Evolutionary conservation across 2,888 invertebrate genomes (phyloP).

Genomic region (Anoplius nigerrimus): DNA sequence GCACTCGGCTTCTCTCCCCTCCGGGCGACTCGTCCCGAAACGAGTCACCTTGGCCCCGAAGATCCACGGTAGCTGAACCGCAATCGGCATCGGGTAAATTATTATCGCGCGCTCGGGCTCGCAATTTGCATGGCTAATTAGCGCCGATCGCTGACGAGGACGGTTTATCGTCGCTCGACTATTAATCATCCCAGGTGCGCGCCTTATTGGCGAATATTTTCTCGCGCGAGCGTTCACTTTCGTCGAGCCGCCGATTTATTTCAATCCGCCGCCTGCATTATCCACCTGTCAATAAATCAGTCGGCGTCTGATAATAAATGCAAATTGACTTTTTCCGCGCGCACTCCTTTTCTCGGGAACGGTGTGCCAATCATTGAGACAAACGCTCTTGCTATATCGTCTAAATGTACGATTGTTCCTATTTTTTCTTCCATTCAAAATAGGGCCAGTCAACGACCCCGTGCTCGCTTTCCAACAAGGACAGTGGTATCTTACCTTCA

Average conservation of each 20-base stretch:
- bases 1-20: background rate
- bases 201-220: slow-evolving; percentile 9
- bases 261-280: slow-evolving; percentile 20
- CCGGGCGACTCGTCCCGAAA: no score
- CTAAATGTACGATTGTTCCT: no score
- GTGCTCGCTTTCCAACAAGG: no score
- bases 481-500: no score
- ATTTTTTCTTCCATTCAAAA: no score
- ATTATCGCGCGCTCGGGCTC: slow-evolving; percentile 24
- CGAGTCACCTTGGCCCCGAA: slow-evolving; percentile 9
- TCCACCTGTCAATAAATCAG: slow-evolving; percentile 27
- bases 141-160: slow-evolving; percentile 19
- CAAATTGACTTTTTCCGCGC: no score
- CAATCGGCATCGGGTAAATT: slow-evolving; percentile 21
- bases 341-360: background rate
- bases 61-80: background rate
- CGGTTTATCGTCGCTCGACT: slow-evolving; percentile 6
- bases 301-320: background rate
- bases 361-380: background rate
- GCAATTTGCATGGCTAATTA: slow-evolving; percentile 31
- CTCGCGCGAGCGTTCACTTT: slow-evolving; percentile 25
- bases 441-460: no score
- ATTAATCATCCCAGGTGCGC: slow-evolving; percentile 16
- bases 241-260: slow-evolving; percentile 26
- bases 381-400: no score